Base-by-base conservation (phyloP, 1,140 invertebrate genomes). In the Drosophila varians region DNA sequence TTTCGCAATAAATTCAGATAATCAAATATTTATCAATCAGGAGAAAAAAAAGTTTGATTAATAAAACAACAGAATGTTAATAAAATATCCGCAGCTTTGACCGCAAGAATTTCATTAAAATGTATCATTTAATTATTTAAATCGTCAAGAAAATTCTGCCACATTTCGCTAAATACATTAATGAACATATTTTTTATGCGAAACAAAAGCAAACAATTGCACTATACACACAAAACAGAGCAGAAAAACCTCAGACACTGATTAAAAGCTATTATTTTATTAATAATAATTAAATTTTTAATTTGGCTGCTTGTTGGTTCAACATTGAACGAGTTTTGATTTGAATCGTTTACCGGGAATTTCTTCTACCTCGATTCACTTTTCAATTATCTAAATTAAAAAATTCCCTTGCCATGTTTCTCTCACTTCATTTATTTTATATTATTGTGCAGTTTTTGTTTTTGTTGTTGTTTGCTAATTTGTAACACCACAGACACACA, bases 321-420 rank as follows among this genome's bases (percentile, higher is more conserved):
- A 38, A 7, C n/a, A 16, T 14, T 12, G 36, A 16, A 5, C 6
- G 36, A 38, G 14, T 6, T 25, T 45, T 25, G 23, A 34, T 45
- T 60, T 25, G 16, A 19, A 31, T 49, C 40, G 40, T 55, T 77
- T 49, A 51, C 55, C 43, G 55, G 74, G 52, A 57, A 60, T 86
- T 76, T 66, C 72, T 53, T 65, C 62, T 45, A 51, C 28, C 46
- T 45, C 23, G 28, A 21, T 57, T 54, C 47, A 34, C 51, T 71
- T 60, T 65, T 74, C 82, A 86, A 84, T 86, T 87, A 86, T 87
- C 80, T 87, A 87, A 84, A 84, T 84, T 86, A 80, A 87, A 86
- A 86, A 87, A 86, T 86, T 80, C 82, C 76, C 47, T 1, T 3
- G 19, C 36, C 72, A 42, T 84, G 80, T 84, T 80, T 51, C 53